A percentile compares a stretch with the other conserved stretches of the same genome.
These are phyloP conservation scores for Alaudala cheleensis DNA, from an alignment of 2,113 vertebrate species.

Conservation along the genomic window DNA sequence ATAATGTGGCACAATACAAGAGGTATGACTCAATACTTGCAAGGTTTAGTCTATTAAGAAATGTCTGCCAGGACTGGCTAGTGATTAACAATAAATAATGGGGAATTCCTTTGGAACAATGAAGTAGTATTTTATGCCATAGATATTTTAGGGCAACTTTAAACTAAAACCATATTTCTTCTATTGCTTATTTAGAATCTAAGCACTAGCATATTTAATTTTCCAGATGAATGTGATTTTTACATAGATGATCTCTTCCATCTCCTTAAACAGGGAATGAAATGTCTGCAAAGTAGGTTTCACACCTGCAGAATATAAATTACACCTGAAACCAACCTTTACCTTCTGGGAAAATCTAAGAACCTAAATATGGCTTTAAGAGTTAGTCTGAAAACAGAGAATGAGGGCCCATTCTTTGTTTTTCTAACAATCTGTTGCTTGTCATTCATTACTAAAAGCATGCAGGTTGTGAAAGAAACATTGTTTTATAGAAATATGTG, in stretches of 20 bases:
- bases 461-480: background rate
- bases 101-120: conserved; percentile 7
- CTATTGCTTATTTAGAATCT: background rate
- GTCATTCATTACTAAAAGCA: background rate
- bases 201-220: background rate
- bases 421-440: background rate
- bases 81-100: background rate
- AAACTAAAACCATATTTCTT: background rate
- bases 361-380: background rate
- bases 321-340: background rate
- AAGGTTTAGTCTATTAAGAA: background rate
- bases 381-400: background rate
- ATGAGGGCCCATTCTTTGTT: background rate
- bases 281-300: background rate
- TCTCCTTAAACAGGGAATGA: background rate
- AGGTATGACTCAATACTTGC: background rate
- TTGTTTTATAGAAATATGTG: background rate
- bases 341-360: background rate
- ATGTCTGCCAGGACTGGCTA: background rate
- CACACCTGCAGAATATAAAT: background rate
- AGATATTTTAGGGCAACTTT: background rate
- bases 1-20: background rate
- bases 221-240: background rate
- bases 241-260: background rate
- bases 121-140: background rate